Base-by-base conservation (phyloP, 2,113 vertebrate species). In the Stictonetta naevosa region DNA sequence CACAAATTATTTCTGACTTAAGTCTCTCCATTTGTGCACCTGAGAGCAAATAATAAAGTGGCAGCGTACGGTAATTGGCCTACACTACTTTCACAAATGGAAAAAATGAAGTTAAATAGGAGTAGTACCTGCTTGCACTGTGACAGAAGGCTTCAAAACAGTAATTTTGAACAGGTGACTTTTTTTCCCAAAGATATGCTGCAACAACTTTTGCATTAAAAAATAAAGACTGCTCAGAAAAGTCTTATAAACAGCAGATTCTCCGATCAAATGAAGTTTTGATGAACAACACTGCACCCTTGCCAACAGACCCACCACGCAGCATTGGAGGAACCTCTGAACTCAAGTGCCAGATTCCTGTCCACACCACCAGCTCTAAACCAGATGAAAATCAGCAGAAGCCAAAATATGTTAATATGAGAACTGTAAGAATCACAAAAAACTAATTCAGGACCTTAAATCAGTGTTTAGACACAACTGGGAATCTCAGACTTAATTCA, bases 151-250 rank as follows among this genome's bases (percentile, higher is more conserved):
- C 15, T 48, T 75, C 31, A 48, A 83, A 22, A 5, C n/a, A 36
- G 25, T 8, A 46, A 38, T 8, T 14, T 36, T 56, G 6, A 89
- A 22, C 38, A 66, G 8, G 5, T 29, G 20, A 64, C 12, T 5
- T 4, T 71, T 4, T 0, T 4, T 0, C 52, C 8, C 12, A 53
- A 1, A 13, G 22, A 42, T 22, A 53, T 26, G 3, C 12, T 64
- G 31, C 4, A 86, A 48, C 2, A 84, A 28, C 4, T 64, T 15
- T 31, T 50, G 6, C 38, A 73, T 38, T 56, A 1, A 33, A 21
- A 63, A 40, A 6, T 3, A 46, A 83, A 12, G 5, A 36, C 13
- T n/a, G 9, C 25, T 64, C 6, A 0, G 26, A 79, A 92, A 79
- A 83, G 48, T 52, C 10, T 69, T 44, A 5, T 6, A 69, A 77